A percentile compares a stretch with the other conserved stretches of the same genome.
These are phyloP conservation scores for Pangasius larnaudii DNA, from an alignment of 2,797 vertebrate genomes.

Conservation along the genomic window DNA sequence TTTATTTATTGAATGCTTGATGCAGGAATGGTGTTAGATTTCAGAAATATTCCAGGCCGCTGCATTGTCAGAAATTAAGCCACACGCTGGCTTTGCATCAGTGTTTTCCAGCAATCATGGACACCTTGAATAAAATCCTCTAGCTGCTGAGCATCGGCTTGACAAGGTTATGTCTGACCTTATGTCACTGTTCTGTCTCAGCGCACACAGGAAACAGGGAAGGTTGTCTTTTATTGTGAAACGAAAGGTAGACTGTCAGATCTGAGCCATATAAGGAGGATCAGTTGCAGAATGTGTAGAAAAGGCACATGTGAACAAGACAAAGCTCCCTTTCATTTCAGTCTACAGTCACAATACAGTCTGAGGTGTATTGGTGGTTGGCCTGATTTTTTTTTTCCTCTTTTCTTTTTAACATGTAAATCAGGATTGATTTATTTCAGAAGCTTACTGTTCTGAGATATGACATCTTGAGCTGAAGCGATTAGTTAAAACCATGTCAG, in stretches of 20 bases:
- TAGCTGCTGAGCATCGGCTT: background rate
- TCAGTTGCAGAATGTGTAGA: background rate
- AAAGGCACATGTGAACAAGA: background rate
- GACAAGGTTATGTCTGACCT: conserved; percentile 13
- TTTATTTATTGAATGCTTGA: background rate
- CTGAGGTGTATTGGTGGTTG: background rate
- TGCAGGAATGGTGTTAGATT: background rate
- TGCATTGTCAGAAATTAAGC: conserved; percentile 4
- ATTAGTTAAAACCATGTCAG: background rate
- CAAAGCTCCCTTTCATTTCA: conserved; percentile 15
- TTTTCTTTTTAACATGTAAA: background rate
- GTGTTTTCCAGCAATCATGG: background rate
- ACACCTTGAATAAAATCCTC: conserved; percentile 3
- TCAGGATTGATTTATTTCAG: background rate
- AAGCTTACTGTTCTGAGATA: background rate
- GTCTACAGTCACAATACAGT: background rate
- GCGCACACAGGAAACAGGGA: background rate
- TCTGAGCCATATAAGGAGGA: background rate
- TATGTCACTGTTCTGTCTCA: background rate
- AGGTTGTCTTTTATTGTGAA: background rate
- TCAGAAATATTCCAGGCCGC: background rate
- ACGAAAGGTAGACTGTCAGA: background rate
- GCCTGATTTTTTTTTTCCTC: background rate
- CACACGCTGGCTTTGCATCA: background rate
- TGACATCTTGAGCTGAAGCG: background rate